Evolutionary conservation across 2,113 vertebrate species (phyloP).

Genomic region (Malurus alboscapulatus): DNA sequence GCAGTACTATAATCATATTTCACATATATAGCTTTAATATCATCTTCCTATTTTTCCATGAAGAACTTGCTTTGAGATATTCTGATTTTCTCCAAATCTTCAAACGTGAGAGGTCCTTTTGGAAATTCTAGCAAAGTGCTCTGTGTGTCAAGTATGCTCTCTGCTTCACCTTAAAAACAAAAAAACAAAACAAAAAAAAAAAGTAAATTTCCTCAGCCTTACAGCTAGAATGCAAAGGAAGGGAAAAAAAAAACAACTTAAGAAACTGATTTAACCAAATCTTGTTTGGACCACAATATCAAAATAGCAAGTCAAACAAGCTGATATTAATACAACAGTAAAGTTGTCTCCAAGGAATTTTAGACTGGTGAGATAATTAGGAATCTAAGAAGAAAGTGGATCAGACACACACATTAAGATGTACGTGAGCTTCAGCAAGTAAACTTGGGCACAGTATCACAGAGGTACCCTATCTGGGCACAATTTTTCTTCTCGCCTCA

Average conservation of each 20-base stretch:
- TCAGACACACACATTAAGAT: not conserved
- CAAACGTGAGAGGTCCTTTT: conserved; percentile 79
- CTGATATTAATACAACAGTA: not conserved
- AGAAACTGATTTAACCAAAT: not conserved
- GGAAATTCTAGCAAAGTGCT: conserved; percentile 74
- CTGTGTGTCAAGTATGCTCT: conserved; percentile 80
- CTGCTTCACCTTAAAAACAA: conserved; percentile 80
- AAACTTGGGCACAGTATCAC: not conserved
- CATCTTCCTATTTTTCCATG: conserved; percentile 71
- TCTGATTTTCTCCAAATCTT: conserved; percentile 85
- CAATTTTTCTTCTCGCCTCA: not conserved
- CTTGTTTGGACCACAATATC: not conserved
- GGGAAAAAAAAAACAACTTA: not conserved
- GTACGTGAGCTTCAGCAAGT: not conserved
- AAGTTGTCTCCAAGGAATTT: not conserved
- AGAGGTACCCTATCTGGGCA: not conserved
- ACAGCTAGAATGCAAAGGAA: not conserved
- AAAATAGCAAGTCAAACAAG: not conserved
- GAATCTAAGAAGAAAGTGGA: not conserved
- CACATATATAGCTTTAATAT: not conserved
- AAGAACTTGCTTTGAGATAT: conserved; percentile 76
- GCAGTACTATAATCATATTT: conserved; percentile 13
- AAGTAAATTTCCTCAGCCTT: not conserved
- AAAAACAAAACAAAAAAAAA: not conserved
- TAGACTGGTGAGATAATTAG: not conserved